phyloP scores from a whole-genome alignment of 2,888 invertebrate genomes.

The Siphonodentalium dalli region DNA sequence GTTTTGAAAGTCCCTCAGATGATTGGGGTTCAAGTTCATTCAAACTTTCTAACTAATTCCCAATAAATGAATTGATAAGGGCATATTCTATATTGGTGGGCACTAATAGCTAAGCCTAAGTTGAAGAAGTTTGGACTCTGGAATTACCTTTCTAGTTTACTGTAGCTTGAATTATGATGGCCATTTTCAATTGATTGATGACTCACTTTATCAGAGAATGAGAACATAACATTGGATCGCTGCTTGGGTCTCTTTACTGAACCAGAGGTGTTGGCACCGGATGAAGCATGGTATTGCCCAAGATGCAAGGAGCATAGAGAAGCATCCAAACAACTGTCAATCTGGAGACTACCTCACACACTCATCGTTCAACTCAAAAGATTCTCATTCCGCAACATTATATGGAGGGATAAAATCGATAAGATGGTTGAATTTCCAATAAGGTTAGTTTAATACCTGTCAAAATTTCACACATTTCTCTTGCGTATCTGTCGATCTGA shows the following conservation, averaged over 20 bases:
- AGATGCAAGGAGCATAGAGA: slow-evolving; percentile 69
- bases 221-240: slow-evolving; percentile 57
- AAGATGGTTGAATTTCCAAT: slow-evolving; percentile 69
- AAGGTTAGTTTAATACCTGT: slow-evolving; percentile 44
- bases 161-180: background rate
- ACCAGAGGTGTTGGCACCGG: slow-evolving; percentile 67
- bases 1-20: too few species aligned
- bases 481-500: slow-evolving; percentile 1
- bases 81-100: too few species aligned
- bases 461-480: background rate
- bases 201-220: slow-evolving; percentile 38
- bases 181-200: background rate
- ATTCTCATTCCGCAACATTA: slow-evolving; percentile 69
- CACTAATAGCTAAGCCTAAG: too few species aligned
- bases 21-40: too few species aligned
- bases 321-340: slow-evolving; percentile 71
- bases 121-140: too few species aligned
- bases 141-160: background rate
- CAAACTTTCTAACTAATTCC: too few species aligned
- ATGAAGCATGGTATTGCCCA: slow-evolving; percentile 71
- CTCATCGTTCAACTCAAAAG: slow-evolving; percentile 71
- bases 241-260: slow-evolving; percentile 67
- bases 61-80: too few species aligned
- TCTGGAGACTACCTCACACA: slow-evolving; percentile 71
- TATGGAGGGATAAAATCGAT: slow-evolving; percentile 70